Base-by-base conservation (phyloP, 2,888 invertebrate genomes). In the Drosophila helvetica region DNA sequence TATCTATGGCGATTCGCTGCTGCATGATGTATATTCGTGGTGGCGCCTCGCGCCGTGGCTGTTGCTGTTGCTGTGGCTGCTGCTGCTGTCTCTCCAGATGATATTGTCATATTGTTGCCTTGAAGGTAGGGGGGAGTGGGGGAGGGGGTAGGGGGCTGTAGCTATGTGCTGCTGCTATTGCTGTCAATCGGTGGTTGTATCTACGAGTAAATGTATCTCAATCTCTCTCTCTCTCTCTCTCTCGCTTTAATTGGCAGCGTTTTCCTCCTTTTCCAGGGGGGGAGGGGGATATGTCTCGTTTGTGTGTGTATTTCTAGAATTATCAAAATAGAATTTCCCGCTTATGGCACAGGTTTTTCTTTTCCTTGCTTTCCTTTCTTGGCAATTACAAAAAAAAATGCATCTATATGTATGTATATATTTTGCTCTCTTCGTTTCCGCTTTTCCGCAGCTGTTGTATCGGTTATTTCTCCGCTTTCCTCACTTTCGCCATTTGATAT, bases 401-500 rank as follows among this genome's bases (percentile, higher is more conserved):
- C 1, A n/a, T 63, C 15, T 61, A 50, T 9, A 52, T 57, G 51
- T 69, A 47, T 67, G 7, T 47, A 10, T 65, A 22, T 8, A 22
- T 12, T 50, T n/a, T n/a, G 38, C 62, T 47, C 46, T 22, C 15
- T 25, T n/a, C n/a, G n/a, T 19, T 45, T 43, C 27, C 15, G 52
- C 55, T 27, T 65, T 38, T 46, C 38, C n/a, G n/a, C n/a, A n/a
- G n/a, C n/a, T 38, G 53, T 53, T 48, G 3, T 42, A 64, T 76
- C 15, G 47, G 51, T 10, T 60, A 50, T 60, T 25, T 38, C 30
- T 27, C 38, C 7, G 30, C 3, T 10, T 12, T 5, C 77, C 70
- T 79, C 88, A 85, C 38, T 79, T 86, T 88, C 95, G 95, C 95
- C 95, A 95, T 94, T 95, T 95, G 93, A 94, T 95, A 93, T 96